Evolutionary conservation across 1,140 invertebrate genomes (phyloP).

Genomic region (Mesaphorura yosii): DNA sequence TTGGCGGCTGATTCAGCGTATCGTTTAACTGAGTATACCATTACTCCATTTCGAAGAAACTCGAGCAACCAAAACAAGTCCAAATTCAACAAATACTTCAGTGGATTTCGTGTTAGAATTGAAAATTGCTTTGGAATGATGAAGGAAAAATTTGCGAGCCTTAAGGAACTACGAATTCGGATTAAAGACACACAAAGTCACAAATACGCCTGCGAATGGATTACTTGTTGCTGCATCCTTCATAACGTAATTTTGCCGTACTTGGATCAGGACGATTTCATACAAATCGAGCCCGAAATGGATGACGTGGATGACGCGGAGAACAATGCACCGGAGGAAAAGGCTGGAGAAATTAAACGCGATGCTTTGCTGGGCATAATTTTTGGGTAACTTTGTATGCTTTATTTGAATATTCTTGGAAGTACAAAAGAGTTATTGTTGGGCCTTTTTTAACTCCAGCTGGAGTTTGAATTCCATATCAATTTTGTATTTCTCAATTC

Average conservation of each 20-base stretch:
- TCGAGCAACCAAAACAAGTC: neutral
- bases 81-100: slow-evolving; percentile 11
- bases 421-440: neutral
- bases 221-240: neutral
- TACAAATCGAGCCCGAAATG: neutral
- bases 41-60: slow-evolving; percentile 12
- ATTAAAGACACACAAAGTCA: neutral
- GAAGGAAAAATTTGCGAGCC: slow-evolving; percentile 10
- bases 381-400: neutral
- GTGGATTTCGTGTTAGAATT: slow-evolving; percentile 5
- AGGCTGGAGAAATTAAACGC: neutral
- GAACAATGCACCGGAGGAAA: neutral
- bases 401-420: neutral
- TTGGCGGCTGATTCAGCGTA: slow-evolving; percentile 19
- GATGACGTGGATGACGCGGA: neutral
- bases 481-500: slow-evolving; percentile 1
- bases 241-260: slow-evolving; percentile 4
- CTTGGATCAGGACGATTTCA: neutral
- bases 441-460: neutral
- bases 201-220: slow-evolving; percentile 1
- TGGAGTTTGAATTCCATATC: slow-evolving; percentile 1
- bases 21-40: neutral
- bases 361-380: neutral
- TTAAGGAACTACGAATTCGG: slow-evolving; percentile 1
- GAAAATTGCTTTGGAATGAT: slow-evolving; percentile 9